phyloP scores from a whole-genome alignment of 2,888 invertebrate species.

The Erannis defoliaria region DNA sequence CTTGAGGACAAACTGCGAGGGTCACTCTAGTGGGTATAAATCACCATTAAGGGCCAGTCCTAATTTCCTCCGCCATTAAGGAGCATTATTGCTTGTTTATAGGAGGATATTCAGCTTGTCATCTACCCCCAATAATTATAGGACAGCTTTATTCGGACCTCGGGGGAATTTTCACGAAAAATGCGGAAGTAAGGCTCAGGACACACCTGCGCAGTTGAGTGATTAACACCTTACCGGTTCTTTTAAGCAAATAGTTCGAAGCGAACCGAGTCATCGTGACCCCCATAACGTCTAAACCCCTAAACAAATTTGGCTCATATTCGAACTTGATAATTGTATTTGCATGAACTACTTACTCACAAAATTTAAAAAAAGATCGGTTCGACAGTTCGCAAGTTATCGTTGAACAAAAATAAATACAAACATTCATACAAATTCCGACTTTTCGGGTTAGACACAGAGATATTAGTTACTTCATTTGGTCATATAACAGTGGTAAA shows the following conservation, averaged over 20 bases:
- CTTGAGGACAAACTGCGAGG: neutral
- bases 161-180: conserved; percentile 10
- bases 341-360: no score
- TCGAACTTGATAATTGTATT: no score
- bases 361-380: no score
- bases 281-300: no score
- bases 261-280: no score
- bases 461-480: no score
- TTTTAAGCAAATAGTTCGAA: neutral
- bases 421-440: no score
- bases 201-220: neutral
- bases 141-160: conserved; percentile 27
- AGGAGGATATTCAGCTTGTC: conserved; percentile 34
- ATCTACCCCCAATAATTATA: conserved; percentile 36
- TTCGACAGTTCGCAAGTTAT: no score
- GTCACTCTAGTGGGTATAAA: conserved; percentile 35
- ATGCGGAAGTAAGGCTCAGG: conserved; percentile 9
- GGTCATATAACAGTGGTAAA: no score
- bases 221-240: neutral
- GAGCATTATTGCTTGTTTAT: conserved; percentile 38
- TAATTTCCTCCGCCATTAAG: conserved; percentile 38
- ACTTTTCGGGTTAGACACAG: no score
- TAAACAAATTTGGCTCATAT: no score
- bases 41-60: conserved; percentile 38
- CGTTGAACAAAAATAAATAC: no score